phyloP scores from a whole-genome alignment of 1,140 invertebrate genomes.

The Orius laevigatus region DNA sequence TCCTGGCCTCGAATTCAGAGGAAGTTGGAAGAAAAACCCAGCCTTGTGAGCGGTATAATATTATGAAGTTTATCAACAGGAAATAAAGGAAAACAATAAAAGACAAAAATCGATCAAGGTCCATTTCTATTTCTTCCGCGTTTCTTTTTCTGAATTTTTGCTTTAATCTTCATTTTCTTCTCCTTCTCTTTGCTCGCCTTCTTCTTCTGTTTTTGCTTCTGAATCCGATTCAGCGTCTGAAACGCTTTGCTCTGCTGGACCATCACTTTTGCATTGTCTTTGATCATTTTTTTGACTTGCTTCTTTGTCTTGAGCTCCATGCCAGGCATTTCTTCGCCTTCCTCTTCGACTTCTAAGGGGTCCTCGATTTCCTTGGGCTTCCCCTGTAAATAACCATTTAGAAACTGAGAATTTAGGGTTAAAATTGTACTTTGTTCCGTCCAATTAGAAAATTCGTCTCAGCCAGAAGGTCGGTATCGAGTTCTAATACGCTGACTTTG shows the following conservation, averaged over 20 bases:
- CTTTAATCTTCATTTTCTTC: too few species aligned
- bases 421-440: constrained; percentile 35
- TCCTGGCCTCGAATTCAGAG: too few species aligned
- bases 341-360: constrained; percentile 22
- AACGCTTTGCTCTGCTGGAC: constrained; percentile 55
- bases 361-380: constrained; percentile 27
- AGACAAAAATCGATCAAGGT: too few species aligned
- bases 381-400: constrained; percentile 21
- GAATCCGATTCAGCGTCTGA: constrained; percentile 49
- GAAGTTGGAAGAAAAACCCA: too few species aligned
- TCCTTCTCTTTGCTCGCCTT: constrained; percentile 4
- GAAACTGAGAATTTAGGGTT: constrained; percentile 1
- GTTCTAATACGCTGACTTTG: constrained; percentile 53
- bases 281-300: constrained; percentile 45
- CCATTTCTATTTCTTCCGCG: too few species aligned
- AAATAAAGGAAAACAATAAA: too few species aligned
- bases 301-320: constrained; percentile 43
- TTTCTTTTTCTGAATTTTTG: too few species aligned
- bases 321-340: constrained; percentile 33
- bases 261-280: constrained; percentile 45
- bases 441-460: constrained; percentile 50
- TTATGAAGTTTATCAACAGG: too few species aligned
- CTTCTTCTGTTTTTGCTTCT: constrained; percentile 26
- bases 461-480: constrained; percentile 44
- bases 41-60: too few species aligned